phyloP scores from a whole-genome alignment of 2,888 invertebrate genomes.

The Boloria euphrosyne region DNA sequence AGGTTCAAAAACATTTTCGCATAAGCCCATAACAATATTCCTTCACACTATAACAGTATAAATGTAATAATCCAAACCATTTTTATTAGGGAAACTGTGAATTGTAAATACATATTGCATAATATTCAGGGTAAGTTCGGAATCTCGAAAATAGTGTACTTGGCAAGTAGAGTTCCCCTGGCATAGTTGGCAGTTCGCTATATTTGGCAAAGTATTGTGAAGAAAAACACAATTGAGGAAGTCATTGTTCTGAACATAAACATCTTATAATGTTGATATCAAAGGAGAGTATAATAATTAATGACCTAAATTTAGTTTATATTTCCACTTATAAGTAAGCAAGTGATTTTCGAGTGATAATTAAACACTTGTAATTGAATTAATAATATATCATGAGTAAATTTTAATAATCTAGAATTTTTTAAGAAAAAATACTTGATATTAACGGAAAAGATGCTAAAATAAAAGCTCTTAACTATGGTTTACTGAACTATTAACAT shows the following conservation, averaged over 20 bases:
- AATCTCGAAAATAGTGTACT: slow-evolving; percentile 52
- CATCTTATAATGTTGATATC: slow-evolving; percentile 38
- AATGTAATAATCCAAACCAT: no score
- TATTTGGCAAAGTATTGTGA: slow-evolving; percentile 37
- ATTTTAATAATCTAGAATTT: no score
- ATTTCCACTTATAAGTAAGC: background rate
- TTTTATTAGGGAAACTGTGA: background rate
- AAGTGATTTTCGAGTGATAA: background rate
- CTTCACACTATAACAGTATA: no score
- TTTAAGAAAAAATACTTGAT: background rate
- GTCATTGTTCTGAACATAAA: slow-evolving; percentile 45
- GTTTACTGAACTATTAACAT: background rate
- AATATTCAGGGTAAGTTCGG: slow-evolving; percentile 31
- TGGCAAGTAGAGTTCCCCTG: slow-evolving; percentile 54
- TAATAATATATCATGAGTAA: no score
- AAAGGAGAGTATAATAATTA: slow-evolving; percentile 32
- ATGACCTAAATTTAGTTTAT: slow-evolving; percentile 17
- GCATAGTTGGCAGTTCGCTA: slow-evolving; percentile 56
- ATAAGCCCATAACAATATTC: no score
- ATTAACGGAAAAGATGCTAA: background rate
- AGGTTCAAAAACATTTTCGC: no score
- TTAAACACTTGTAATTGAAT: no score
- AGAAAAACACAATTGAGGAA: slow-evolving; percentile 45
- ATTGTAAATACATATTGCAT: slow-evolving; percentile 27
- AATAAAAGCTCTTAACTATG: background rate